Base-by-base conservation (phyloP, 2,888 invertebrate species). In the Acrobasis consociella region DNA sequence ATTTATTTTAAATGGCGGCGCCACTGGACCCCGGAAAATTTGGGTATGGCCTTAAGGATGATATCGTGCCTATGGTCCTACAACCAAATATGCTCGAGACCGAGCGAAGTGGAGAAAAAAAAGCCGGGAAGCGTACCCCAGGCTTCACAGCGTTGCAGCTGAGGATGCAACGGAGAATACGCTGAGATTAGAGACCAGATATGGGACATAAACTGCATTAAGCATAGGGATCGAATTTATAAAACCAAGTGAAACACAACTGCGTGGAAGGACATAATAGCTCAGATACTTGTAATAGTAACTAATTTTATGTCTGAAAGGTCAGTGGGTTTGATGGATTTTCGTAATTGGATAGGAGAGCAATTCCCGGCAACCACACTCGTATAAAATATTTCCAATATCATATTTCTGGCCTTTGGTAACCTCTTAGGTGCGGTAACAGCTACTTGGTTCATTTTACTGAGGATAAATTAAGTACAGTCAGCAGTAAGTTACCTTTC, bases 251-350 rank as follows among this genome's bases (percentile, higher is more conserved):
- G 1, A 22, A 22, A 17, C 17, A 51, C 11, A 22, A 22, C 51
- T 22, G 11, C 11, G 9, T 15, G 8, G 39, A 56, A 42, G 56
- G 56, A 56, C 37, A n/a, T n/a, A 55, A 56, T 15, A 56, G 56
- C n/a, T 7, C n/a, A 46, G 13, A 13, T 13, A 46, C 13, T 46
- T 46, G 17, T 56, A 17, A 56, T 53, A 46, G 31, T 22, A 42
- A 39, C 39, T 42, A 56, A 42, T 42, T 17, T 56, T 56, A 56
- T 16, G 39, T 17, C 13, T 39, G 15, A 56, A 56, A 56, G 56
- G 56, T 56, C 56, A 56, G 39, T 56, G 16, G 39, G 3, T 56
- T 56, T 56, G 56, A 56, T 56, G 37, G 56, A 56, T 56, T 56
- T 53, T 56, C 39, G 56, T 56, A 56, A 56, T 55, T 56, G 56